Percentiles rank a stretch among this genome's conserved stretches.
phyloP scores from a whole-genome alignment of 23 tunicate genomes.

The Corella eumyota region DNA sequence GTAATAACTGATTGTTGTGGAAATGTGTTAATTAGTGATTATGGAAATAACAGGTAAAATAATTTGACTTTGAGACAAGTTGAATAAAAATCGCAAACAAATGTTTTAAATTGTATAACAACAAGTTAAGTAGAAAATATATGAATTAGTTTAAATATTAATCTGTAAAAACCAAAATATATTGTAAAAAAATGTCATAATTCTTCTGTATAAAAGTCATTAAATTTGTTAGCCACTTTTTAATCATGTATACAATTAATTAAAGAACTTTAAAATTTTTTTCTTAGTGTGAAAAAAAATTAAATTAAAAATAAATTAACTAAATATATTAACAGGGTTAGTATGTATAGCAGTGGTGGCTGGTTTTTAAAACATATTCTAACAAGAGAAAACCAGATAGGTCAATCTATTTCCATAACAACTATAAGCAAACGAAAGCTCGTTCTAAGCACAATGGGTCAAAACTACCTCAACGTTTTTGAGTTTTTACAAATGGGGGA shows the following conservation, averaged over 20 bases:
- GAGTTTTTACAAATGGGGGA: slow-evolving; percentile 20
- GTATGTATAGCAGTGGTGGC: slow-evolving; percentile 29
- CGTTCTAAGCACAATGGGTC: slow-evolving; percentile 11
- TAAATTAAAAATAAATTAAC: neutral
- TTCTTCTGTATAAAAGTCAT: too few relatives aligned
- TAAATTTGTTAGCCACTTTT: too few relatives aligned
- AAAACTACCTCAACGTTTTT: slow-evolving; percentile 15
- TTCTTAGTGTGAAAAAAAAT: too few relatives aligned
- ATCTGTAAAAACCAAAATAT: too few relatives aligned
- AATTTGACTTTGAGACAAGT: neutral
- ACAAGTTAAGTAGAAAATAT: too few relatives aligned
- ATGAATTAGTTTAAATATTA: too few relatives aligned
- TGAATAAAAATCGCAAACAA: too few relatives aligned
- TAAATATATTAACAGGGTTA: slow-evolving; percentile 12
- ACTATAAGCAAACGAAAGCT: slow-evolving; percentile 9
- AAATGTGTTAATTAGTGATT: slow-evolving; percentile 26
- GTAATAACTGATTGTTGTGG: slow-evolving; percentile 39
- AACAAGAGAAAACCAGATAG: neutral
- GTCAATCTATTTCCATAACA: slow-evolving; percentile 24
- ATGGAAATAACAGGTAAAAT: slow-evolving; percentile 32
- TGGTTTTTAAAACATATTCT: slow-evolving; percentile 26
- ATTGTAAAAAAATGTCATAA: too few relatives aligned
- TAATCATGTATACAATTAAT: too few relatives aligned
- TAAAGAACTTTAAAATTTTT: too few relatives aligned
- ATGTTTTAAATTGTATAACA: too few relatives aligned